Base-by-base conservation (phyloP, 1,140 invertebrate species). In the Teleopsis dalmanni region DNA sequence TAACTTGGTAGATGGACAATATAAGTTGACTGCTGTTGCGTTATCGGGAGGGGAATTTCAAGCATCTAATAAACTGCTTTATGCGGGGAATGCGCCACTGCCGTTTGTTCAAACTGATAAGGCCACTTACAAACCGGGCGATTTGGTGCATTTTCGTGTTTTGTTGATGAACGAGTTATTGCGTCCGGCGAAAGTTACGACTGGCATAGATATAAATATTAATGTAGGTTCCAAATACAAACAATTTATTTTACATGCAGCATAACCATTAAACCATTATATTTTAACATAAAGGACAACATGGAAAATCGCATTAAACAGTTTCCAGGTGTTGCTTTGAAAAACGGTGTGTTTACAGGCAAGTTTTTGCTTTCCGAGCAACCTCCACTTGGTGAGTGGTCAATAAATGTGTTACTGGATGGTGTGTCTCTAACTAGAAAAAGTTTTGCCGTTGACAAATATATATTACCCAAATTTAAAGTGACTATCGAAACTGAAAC, bases 61-160 rank as follows among this genome's bases (percentile, higher is more conserved):
- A 16, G n/a, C 22, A 40, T 47, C 3, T 27, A 51, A 26, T 22
- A n/a, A n/a, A n/a, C n/a, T n/a, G n/a, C n/a, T n/a, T 90, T 85
- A 83, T 93, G 55, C 85, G 84, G 1, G 87, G 90, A 50, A 76
- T 87, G 8, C 81, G 82, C 35, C 80, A 82, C 7, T 90, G 89
- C 10, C 76, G 78, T 89, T 97, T 57, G 83, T 97, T 52, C 93
- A 97, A 68, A 95, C 92, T 0, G 94, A 98, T 72, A 91, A 93
- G 70, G 82, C 87, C 2, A 85, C 96, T 51, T 98, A 97, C 63
- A 90, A 94, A 64, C 92, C 92, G 0, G 84, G 86, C 9, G 82
- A 88, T 57, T 80, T 81, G 57, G 81, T 97, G 13, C 79, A 85
- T 60, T 96, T 95, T 63, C 78, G 93, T 51, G 82, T 87, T 10